A percentile compares a stretch with the other conserved stretches of the same genome.
phyloP scores from a whole-genome alignment of 2,113 vertebrate species.

The Pycnonotus jocosus region DNA sequence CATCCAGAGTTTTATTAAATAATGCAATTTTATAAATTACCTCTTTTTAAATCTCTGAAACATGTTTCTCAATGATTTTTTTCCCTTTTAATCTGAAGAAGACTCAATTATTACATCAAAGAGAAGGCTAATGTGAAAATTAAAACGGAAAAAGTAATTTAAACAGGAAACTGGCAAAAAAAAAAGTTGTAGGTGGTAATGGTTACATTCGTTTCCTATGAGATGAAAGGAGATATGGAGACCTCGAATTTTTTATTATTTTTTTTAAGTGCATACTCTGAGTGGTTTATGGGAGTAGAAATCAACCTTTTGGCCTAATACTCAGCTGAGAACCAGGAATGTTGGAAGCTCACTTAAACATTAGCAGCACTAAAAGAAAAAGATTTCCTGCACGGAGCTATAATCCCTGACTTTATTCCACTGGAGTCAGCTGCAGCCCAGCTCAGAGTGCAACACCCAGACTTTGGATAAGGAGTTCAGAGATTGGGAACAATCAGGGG shows the following conservation, averaged over 20 bases:
- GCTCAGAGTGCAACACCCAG: not conserved
- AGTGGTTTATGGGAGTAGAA: not conserved
- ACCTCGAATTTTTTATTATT: not conserved
- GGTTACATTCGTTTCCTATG: not conserved
- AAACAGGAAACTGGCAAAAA: not conserved
- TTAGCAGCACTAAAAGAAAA: not conserved
- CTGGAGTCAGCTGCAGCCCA: not conserved
- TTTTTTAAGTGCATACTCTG: not conserved
- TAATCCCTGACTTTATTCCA: not conserved
- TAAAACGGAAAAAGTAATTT: not conserved
- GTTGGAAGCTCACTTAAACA: not conserved
- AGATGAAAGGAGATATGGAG: not conserved
- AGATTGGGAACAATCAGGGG: not conserved
- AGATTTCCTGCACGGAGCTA: not conserved
- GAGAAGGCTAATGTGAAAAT: not conserved
- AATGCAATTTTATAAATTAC: not conserved
- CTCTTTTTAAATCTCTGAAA: not conserved
- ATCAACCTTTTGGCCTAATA: not conserved
- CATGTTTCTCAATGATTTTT: not conserved
- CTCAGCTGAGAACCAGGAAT: not conserved
- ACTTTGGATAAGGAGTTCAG: not conserved
- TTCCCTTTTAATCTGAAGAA: not conserved
- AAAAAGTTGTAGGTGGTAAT: not conserved
- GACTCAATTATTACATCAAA: constrained; percentile 13
- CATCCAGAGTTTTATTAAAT: not conserved